A percentile compares a stretch with the other conserved stretches of the same genome.
These are phyloP conservation scores for Hemibagrus wyckioides DNA, from an alignment of 2,113 vertebrate genomes.

Conservation along the genomic window DNA sequence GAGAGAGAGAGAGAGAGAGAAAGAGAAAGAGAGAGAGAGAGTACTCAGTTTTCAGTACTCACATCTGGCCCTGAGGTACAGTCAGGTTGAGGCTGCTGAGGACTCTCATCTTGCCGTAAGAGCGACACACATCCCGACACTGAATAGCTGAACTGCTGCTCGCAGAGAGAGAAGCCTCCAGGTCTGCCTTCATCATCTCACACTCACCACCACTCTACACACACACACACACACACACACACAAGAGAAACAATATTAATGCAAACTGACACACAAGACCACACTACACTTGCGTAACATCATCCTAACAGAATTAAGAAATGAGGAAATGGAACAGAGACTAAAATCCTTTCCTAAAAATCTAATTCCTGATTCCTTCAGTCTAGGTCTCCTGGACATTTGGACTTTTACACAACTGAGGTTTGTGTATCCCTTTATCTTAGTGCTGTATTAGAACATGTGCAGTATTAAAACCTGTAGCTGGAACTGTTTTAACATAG, in stretches of 20 bases:
- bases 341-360: neutral
- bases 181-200: conserved; percentile 68
- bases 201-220: conserved; percentile 50
- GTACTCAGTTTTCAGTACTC: conserved; percentile 55
- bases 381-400: neutral
- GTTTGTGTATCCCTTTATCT: no score
- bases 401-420: no score
- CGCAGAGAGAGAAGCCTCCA: conserved; percentile 59
- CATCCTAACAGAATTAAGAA: neutral
- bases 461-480: no score
- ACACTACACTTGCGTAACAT: neutral
- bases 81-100: conserved; percentile 73
- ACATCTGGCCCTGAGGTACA: conserved; percentile 78
- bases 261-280: neutral
- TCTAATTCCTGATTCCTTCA: neutral
- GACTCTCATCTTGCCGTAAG: conserved; percentile 76
- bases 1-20: no score
- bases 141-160: conserved; percentile 60
- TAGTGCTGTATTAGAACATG: neutral
- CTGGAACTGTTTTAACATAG: no score
- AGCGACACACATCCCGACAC: conserved; percentile 71
- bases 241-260: conserved; percentile 1
- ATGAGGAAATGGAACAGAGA: neutral
- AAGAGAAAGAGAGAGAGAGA: neutral
- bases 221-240: conserved; percentile 9